Base-by-base conservation (phyloP, 2,888 invertebrate species). In the Megamerina dolium region DNA sequence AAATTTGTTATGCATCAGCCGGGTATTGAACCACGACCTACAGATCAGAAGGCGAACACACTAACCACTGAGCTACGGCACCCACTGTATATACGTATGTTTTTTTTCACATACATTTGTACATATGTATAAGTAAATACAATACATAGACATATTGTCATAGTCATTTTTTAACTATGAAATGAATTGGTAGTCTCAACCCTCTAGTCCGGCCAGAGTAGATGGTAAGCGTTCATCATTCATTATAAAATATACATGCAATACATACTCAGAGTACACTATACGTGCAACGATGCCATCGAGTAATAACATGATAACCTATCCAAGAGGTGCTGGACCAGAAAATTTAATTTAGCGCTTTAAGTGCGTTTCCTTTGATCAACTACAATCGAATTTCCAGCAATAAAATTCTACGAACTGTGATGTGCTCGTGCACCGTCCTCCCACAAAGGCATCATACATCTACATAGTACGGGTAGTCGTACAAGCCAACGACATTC, bases 361-460 rank as follows among this genome's bases (percentile, higher is more conserved):
- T 59, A 66, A 65, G 65, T 65, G 67, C 61, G 67, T 66, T 60
- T 60, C 65, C 67, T 67, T 65, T 65, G 67, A 67, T 66, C 64
- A 64, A 59, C 57, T 59, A 61, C 64, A 65, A 66, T 65, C 65
- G 66, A 65, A 65, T 65, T 65, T 65, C 48, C 59, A 56, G 56
- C 61, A 63, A 60, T 61, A 63, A 64, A 61, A 61, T 59, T 50
- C 48, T 46, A 44, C 48, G 31, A 34, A 46, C 16, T 27, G 20
- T 6, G 17, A 18, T 23, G 31, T 18, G 27, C 23, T 27, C 10
- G 8, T 23, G 10, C 23, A 35, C 42, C 21, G 42, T 34, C 37
- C 14, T 35, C 29, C 21, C 27, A 9, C 9, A 27, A 10, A 38
- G 27, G 27, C 10, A 37, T 13, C 26, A 29, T 32, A 26, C 10